Conservation (phyloP, 2,888 invertebrate species). For the Pogonocherus hispidulus region DNA sequence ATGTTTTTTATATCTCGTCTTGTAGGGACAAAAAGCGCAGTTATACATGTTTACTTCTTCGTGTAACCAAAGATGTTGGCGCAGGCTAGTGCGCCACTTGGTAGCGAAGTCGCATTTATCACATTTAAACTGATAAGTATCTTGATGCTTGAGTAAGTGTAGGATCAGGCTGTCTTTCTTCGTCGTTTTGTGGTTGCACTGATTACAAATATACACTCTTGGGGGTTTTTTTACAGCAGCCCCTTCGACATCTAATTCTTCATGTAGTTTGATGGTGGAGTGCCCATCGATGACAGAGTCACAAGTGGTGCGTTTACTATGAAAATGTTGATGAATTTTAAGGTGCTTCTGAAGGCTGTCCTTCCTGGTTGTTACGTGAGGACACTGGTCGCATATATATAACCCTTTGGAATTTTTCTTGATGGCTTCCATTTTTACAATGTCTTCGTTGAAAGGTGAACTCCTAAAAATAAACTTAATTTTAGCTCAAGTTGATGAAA, state of each 20-base stretch:
- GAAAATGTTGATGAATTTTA: too few species aligned
- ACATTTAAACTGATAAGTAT: constrained; percentile 10
- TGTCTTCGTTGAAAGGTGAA: background rate
- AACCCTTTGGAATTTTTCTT: background rate
- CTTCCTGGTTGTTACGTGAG: constrained; percentile 20
- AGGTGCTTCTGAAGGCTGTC: too few species aligned
- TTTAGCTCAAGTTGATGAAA: too few species aligned
- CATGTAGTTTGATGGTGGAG: too few species aligned
- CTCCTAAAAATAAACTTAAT: background rate
- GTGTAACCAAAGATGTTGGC: constrained; percentile 20
- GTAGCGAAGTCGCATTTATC: constrained; percentile 18
- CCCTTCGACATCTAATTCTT: too few species aligned
- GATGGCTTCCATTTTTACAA: background rate
- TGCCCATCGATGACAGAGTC: too few species aligned
- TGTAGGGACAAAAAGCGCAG: constrained; percentile 23
- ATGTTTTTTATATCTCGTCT: constrained; percentile 29
- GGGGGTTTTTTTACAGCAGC: background rate
- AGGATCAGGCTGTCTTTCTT: constrained; percentile 16
- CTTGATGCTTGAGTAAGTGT: constrained; percentile 19
- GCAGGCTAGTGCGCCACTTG: constrained; percentile 29
- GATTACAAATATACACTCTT: background rate
- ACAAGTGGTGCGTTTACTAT: too few species aligned
- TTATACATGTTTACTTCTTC: constrained; percentile 12
- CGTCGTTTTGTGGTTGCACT: constrained; percentile 26
- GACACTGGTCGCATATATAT: constrained; percentile 14